These are phyloP conservation scores for Melanotaenia boesemani DNA, from an alignment of 2,797 vertebrate species.

Conservation along the genomic window DNA sequence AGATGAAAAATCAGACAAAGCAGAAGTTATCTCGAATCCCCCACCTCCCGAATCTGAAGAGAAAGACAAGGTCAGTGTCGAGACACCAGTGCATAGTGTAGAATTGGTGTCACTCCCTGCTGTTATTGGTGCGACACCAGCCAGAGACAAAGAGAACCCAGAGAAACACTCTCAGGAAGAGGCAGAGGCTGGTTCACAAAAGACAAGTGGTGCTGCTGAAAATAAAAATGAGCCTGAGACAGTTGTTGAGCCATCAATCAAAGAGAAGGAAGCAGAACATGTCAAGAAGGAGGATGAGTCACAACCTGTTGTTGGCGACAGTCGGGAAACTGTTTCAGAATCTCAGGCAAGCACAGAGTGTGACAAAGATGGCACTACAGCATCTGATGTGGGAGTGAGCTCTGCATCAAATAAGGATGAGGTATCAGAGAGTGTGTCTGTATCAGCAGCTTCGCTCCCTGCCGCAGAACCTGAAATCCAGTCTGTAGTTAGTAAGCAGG, in stretches of 20 bases:
- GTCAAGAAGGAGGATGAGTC: constrained; percentile 52
- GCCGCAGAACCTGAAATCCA: constrained; percentile 56
- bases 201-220: constrained; percentile 38
- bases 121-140: constrained; percentile 36
- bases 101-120: constrained; percentile 24
- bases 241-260: constrained; percentile 49
- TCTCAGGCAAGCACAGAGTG: constrained; percentile 34
- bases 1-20: constrained; percentile 36
- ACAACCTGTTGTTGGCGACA: constrained; percentile 48
- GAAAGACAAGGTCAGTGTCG: constrained; percentile 32
- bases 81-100: constrained; percentile 28
- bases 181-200: constrained; percentile 27
- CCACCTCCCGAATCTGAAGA: constrained; percentile 29
- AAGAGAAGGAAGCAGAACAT: constrained; percentile 47
- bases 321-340: constrained; percentile 58
- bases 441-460: constrained; percentile 49
- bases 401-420: constrained; percentile 40
- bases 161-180: constrained; percentile 31
- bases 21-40: constrained; percentile 10
- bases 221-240: constrained; percentile 46
- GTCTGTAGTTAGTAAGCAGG: constrained; percentile 64
- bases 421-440: constrained; percentile 37
- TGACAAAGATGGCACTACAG: constrained; percentile 39
- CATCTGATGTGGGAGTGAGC: constrained; percentile 48
- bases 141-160: constrained; percentile 18